phyloP scores from a whole-genome alignment of 2,888 invertebrate genomes.

The Hermaeophaga mercurialis region DNA sequence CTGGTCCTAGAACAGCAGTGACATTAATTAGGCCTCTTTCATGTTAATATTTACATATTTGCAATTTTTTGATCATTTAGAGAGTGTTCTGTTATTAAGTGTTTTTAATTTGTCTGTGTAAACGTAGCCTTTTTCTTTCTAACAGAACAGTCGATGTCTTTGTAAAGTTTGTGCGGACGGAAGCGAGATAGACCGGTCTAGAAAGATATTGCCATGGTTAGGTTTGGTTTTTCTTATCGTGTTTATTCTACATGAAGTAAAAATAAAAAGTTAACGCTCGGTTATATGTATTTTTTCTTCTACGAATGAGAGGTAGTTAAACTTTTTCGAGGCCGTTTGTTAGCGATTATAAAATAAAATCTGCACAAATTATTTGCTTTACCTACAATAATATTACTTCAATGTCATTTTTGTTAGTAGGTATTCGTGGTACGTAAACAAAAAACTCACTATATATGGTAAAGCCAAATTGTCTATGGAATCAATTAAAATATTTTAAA shows the following conservation, averaged over 20 bases:
- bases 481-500: no score
- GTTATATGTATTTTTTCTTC: slow-evolving; percentile 19
- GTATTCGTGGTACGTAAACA: no score
- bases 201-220: slow-evolving; percentile 26
- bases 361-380: slow-evolving; percentile 10
- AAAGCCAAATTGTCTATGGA: no score
- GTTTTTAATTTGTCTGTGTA: no score
- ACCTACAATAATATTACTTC: background rate
- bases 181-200: slow-evolving; percentile 28
- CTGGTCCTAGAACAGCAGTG: no score
- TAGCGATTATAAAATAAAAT: slow-evolving; percentile 16
- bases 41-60: no score
- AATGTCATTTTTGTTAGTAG: no score
- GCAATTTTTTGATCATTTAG: no score
- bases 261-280: slow-evolving; percentile 23
- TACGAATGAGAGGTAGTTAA: slow-evolving; percentile 30
- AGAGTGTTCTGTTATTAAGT: no score
- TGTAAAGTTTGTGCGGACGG: slow-evolving; percentile 25
- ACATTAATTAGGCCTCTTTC: no score
- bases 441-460: no score
- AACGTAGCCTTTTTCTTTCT: slow-evolving; percentile 13
- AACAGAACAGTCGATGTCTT: slow-evolving; percentile 23
- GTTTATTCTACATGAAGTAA: slow-evolving; percentile 23
- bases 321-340: slow-evolving; percentile 24
- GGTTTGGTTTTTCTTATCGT: slow-evolving; percentile 30